These are phyloP conservation scores for Zosterops hypoxanthus DNA, from an alignment of 2,113 vertebrate genomes.

Conservation along the genomic window DNA sequence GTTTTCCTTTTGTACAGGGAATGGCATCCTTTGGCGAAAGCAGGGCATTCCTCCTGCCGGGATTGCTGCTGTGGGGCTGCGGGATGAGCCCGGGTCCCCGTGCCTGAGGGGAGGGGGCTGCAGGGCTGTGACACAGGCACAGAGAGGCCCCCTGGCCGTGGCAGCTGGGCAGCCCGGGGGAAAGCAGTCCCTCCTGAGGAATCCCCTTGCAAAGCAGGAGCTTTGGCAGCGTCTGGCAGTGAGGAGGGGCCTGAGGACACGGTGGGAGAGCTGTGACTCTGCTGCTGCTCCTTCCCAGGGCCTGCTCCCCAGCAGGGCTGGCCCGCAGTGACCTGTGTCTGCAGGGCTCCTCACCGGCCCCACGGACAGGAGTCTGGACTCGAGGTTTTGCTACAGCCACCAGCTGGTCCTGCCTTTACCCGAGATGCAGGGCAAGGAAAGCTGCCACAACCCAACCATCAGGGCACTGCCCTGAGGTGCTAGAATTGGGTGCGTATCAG, in stretches of 20 bases:
- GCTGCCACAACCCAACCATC: background rate
- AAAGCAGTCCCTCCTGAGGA: too few relatives aligned
- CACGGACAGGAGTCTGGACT: rapidly evolving
- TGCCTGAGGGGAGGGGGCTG: rapidly evolving
- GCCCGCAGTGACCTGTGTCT: background rate
- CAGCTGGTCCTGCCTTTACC: background rate
- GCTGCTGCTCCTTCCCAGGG: background rate
- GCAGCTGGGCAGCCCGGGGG: background rate
- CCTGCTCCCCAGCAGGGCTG: rapidly evolving
- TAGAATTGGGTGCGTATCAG: background rate
- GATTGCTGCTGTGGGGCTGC: background rate
- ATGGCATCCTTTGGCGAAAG: background rate
- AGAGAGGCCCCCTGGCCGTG: background rate
- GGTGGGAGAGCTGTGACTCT: background rate
- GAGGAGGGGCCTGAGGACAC: rapidly evolving
- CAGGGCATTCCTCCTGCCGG: background rate
- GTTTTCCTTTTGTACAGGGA: conserved; percentile 13
- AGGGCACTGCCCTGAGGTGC: rapidly evolving
- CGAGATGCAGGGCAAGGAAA: background rate
- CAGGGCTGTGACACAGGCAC: background rate
- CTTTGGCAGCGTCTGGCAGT: background rate
- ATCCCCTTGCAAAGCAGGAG: background rate
- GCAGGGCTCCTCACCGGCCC: rapidly evolving
- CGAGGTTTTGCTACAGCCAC: rapidly evolving
- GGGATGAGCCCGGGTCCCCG: rapidly evolving